Base-by-base conservation (phyloP, 2,113 vertebrate genomes). In the Halichoeres trimaculatus region DNA sequence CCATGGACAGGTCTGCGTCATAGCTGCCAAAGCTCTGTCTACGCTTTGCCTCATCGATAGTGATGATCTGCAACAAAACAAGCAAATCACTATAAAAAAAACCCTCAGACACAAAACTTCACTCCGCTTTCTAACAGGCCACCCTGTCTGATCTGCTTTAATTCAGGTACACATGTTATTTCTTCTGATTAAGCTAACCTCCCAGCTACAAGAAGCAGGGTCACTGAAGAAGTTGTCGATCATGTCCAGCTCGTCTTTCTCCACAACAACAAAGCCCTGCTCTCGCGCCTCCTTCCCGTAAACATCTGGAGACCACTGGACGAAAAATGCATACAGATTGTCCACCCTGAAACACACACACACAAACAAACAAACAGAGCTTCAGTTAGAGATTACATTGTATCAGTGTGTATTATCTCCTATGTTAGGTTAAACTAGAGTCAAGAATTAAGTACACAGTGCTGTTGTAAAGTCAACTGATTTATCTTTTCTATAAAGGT, bases 211-310 rank as follows among this genome's bases (percentile, higher is more conserved):
- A 38, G 97, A 96, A 1, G 96, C 93, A 1, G 97, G 97, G 77
- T 98, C 97, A 71, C 98, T 96, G 90, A 99, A 99, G 93, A 99
- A 99, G 91, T 99, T 97, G 90, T 99, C 98, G 1, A 99, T 98
- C 97, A 99, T 98, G 85, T 97, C 94, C 82, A 99, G 94, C 69
- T 99, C 97, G 19, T 99, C 98, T 83, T 99, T 99, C 85, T 99
- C 97, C 57, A 99, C 98, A 57, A 99, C 94, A 2, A 99, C 95
- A 48, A 99, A 99, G 66, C 98, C 98, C 85, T 99, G 98, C 58
- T 99, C 97, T 78, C 97, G 96, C 70, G 97, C 97, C 68, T 99
- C 98, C 87, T 98, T 99, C 36, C 98, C 98, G 36, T 99, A 99
- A 48, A 97, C 94, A 23, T 99, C 97, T 6, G 98, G 98, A 83